Conservation (phyloP, 2,888 invertebrate genomes). For the Catocala sponsa region DNA sequence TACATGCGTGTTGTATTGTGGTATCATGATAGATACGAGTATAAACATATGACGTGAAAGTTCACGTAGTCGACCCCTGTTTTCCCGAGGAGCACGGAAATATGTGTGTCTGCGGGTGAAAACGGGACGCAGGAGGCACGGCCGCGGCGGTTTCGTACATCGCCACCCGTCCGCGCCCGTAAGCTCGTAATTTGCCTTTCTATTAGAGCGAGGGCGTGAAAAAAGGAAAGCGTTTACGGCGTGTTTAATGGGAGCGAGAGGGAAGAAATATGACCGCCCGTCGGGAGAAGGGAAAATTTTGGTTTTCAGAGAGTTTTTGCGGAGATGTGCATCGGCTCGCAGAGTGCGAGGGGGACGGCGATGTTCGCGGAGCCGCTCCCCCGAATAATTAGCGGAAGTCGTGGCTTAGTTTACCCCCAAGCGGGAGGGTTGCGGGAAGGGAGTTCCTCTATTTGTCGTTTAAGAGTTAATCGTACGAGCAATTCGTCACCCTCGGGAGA, state of each 20-base stretch:
- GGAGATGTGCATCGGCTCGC: slow-evolving; percentile 85
- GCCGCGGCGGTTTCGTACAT: slow-evolving; percentile 85
- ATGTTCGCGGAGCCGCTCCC: slow-evolving; percentile 78
- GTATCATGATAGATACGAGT: slow-evolving; percentile 59
- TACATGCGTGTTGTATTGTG: slow-evolving; percentile 32
- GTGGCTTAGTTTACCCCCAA: slow-evolving; percentile 85
- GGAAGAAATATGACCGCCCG: slow-evolving; percentile 87
- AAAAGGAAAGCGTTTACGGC: slow-evolving; percentile 88
- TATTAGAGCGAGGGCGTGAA: slow-evolving; percentile 88
- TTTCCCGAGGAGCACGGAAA: slow-evolving; percentile 74
- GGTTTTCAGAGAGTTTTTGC: slow-evolving; percentile 87
- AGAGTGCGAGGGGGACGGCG: slow-evolving; percentile 79
- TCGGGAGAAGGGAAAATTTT: slow-evolving; percentile 86
- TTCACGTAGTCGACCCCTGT: slow-evolving; percentile 82
- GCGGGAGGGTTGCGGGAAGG: slow-evolving; percentile 78
- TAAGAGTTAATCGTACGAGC: slow-evolving; percentile 88
- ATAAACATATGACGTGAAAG: slow-evolving; percentile 82
- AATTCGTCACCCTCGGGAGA: slow-evolving; percentile 87
- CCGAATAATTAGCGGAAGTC: slow-evolving; percentile 87
- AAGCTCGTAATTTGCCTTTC: slow-evolving; percentile 89
- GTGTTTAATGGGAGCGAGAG: slow-evolving; percentile 88
- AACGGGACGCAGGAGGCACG: slow-evolving; percentile 75
- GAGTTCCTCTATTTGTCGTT: slow-evolving; percentile 87
- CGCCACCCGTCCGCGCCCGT: slow-evolving; percentile 88
- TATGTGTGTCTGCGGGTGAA: slow-evolving; percentile 68